phyloP scores from a whole-genome alignment of 1,140 invertebrate species.

The Saccostrea cuccullata region DNA sequence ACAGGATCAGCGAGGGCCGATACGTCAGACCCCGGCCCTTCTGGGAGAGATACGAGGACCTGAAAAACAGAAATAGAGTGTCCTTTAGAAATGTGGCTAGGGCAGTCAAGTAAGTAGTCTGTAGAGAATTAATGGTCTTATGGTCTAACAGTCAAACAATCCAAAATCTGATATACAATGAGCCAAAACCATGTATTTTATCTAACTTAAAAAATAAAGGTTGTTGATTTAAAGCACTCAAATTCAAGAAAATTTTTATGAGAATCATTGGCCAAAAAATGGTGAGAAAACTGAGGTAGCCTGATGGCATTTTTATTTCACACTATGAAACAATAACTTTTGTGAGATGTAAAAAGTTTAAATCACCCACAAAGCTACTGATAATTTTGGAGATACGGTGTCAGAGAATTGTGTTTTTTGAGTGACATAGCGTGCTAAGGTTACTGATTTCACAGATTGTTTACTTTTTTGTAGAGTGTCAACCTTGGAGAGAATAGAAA shows the following conservation, averaged over 20 bases:
- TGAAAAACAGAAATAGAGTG: slow-evolving; percentile 42
- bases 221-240: neutral
- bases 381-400: neutral
- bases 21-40: slow-evolving; percentile 8
- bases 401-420: neutral
- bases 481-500: slow-evolving; percentile 24
- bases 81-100: slow-evolving; percentile 37
- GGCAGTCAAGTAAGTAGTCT: slow-evolving; percentile 39
- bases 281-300: neutral
- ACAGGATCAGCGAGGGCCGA: neutral
- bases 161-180: no score
- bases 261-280: neutral
- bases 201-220: no score
- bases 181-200: no score
- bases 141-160: no score
- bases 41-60: slow-evolving; percentile 40
- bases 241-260: neutral
- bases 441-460: neutral
- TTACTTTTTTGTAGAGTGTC: slow-evolving; percentile 1
- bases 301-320: neutral
- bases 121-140: no score
- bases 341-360: neutral
- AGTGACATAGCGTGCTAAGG: neutral
- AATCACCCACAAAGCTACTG: neutral
- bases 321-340: neutral